Conservation (phyloP, 92 coral and sea anemone genomes). For the Porites lobata region DNA sequence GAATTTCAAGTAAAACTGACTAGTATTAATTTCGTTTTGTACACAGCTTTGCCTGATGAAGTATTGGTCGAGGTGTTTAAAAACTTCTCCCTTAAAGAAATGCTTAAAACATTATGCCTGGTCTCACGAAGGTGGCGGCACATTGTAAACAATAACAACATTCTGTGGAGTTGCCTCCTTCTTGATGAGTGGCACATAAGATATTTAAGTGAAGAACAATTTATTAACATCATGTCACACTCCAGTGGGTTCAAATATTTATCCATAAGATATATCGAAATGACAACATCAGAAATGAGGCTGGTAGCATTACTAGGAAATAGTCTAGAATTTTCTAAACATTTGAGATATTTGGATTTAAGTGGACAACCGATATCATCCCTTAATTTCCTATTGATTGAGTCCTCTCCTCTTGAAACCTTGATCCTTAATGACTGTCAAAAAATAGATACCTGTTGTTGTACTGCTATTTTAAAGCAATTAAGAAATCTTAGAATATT, state of each 20-base stretch:
- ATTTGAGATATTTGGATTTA: slow-evolving; percentile 58
- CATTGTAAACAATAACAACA: slow-evolving; percentile 49
- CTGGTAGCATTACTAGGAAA: slow-evolving; percentile 47
- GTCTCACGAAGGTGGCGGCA: slow-evolving; percentile 60
- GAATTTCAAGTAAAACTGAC: slow-evolving; percentile 49
- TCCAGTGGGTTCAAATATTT: slow-evolving; percentile 64
- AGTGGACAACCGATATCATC: slow-evolving; percentile 51
- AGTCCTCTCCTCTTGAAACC: slow-evolving; percentile 63
- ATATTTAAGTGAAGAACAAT: slow-evolving; percentile 45
- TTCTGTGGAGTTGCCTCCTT: slow-evolving; percentile 59
- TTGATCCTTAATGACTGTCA: slow-evolving; percentile 53
- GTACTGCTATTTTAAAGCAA: slow-evolving; percentile 52
- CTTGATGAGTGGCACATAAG: slow-evolving; percentile 58
- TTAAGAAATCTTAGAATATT: slow-evolving; percentile 47
- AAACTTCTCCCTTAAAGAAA: slow-evolving; percentile 56
- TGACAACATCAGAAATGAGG: slow-evolving; percentile 62
- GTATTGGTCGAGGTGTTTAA: slow-evolving; percentile 66
- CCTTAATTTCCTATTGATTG: slow-evolving; percentile 60
- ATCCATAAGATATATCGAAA: slow-evolving; percentile 57
- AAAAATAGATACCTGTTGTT: slow-evolving; percentile 56
- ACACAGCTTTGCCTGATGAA: slow-evolving; percentile 67
- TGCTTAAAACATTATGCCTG: slow-evolving; percentile 61
- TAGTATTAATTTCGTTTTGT: slow-evolving; percentile 64
- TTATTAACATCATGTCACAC: slow-evolving; percentile 29
- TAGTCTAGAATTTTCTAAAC: slow-evolving; percentile 62